A percentile compares a stretch with the other conserved stretches of the same genome.
phyloP scores from a whole-genome alignment of 2,113 vertebrate species.

The Pterocles orientalis region DNA sequence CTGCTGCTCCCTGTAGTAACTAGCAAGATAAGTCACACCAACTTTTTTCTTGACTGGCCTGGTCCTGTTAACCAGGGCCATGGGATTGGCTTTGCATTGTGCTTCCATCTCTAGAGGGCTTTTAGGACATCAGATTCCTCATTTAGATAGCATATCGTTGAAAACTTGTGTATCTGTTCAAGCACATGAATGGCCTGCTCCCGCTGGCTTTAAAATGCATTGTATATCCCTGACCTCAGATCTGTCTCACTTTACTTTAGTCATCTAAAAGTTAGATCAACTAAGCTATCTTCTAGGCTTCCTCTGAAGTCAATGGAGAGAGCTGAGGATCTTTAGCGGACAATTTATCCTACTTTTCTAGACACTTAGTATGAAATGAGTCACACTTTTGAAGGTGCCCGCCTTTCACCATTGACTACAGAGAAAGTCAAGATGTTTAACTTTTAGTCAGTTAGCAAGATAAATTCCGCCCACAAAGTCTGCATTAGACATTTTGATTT shows the following conservation, averaged over 20 bases:
- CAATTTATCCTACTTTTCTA: not conserved
- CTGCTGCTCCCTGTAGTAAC: not conserved
- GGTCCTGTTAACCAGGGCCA: not conserved
- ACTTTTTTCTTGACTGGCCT: not conserved
- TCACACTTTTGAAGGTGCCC: conserved; percentile 16
- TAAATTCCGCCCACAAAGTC: not conserved
- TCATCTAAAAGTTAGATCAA: not conserved
- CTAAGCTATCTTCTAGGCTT: not conserved
- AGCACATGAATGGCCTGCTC: not conserved
- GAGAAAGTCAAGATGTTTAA: conserved; percentile 10
- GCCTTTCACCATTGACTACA: not conserved
- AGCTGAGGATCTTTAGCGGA: not conserved
- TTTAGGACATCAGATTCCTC: not conserved
- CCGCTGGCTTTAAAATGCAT: not conserved
- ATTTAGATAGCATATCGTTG: not conserved
- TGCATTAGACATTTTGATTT: not conserved
- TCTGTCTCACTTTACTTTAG: not conserved
- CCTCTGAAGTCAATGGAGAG: not conserved
- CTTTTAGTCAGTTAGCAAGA: not conserved
- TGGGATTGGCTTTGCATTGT: not conserved
- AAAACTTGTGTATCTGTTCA: not conserved
- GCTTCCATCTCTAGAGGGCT: not conserved
- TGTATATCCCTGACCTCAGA: not conserved
- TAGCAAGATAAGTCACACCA: not conserved
- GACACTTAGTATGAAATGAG: not conserved